Conservation (phyloP, 2,888 invertebrate species). For the Trilocha varians region DNA sequence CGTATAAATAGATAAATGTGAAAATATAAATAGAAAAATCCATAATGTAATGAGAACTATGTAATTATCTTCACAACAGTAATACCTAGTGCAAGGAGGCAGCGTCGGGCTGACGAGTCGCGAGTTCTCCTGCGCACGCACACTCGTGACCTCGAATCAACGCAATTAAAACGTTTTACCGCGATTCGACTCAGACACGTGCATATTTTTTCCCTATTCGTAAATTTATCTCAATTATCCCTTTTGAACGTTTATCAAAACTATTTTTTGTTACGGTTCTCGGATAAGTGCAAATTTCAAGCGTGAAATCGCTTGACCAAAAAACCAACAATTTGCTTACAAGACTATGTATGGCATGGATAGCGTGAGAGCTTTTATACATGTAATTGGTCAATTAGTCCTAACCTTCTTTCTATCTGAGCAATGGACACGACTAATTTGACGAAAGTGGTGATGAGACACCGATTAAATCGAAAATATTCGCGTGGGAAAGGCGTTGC, state of each 20-base stretch:
- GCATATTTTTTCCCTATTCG: conserved; percentile 62
- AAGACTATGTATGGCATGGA: conserved; percentile 22
- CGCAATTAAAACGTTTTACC: conserved; percentile 66
- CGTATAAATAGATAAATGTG: no score
- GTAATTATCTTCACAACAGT: no score
- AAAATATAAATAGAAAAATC: no score
- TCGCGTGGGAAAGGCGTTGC: conserved; percentile 6
- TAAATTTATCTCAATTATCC: conserved; percentile 62
- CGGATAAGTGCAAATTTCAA: conserved; percentile 41
- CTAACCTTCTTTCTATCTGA: conserved; percentile 24
- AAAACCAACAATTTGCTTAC: conserved; percentile 31
- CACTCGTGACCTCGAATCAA: conserved; percentile 45
- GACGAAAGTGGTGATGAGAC: conserved; percentile 17
- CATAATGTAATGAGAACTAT: no score
- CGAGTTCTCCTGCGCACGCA: background rate
- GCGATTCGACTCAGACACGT: conserved; percentile 66
- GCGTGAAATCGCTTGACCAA: conserved; percentile 50
- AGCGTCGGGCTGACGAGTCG: background rate
- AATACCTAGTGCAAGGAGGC: no score
- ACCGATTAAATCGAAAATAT: conserved; percentile 9
- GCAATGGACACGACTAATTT: conserved; percentile 15
- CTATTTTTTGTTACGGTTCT: conserved; percentile 47
- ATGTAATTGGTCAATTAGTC: conserved; percentile 32
- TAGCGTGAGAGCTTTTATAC: conserved; percentile 27
- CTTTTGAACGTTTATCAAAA: conserved; percentile 54